Evolutionary conservation across 2,888 invertebrate species (phyloP), one percentile per base, ranked within the genome.

Genomic region (Tribolium freemani): DNA sequence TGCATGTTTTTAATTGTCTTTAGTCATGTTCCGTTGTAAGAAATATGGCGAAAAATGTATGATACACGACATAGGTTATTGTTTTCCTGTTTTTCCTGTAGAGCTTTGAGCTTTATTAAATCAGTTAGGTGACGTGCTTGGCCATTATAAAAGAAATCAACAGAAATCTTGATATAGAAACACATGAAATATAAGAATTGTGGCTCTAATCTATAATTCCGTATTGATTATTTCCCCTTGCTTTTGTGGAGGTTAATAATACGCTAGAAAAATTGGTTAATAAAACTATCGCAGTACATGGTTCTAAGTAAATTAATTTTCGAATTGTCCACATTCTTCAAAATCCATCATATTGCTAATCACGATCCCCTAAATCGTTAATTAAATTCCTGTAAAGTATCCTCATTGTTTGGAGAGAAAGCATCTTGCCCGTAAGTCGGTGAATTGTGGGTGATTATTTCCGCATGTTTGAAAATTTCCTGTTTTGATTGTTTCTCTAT

Each of bases 371-470:
- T 6, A 38, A 64, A 54, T 64, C 53, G 44, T 64, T 64, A 64
- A 64, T 64, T 64, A 64, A 64, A 64, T 64, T 64, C 64, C 64
- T 54, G n/a, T n/a, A 31, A 45, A 64, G 54, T 53, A 64, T 64
- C 53, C 38, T 63, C 63, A 63, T 38, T 64, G 64, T 63, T 54
- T 44, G 38, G 31, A 63, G 11, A 51, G 48, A 51, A 51, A 50
- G 51, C 26, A 5, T 64, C 44, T 38, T 53, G 11, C 38, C 44
- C 63, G 21, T 30, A 13, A 50, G 21, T 21, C 6, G 46, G 20
- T 21, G 50, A 8, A 51, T 50, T 10, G 10, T 38, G 13, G 50
- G 31, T 63, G 50, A 63, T 48, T 46, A 13, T 44, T 60, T 48
- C 13, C 13, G 13, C 57, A 8, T 44, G 57, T 44, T 44, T 44